Conservation (phyloP, 2,797 vertebrate genomes). For the Amphiprion clarkii region DNA sequence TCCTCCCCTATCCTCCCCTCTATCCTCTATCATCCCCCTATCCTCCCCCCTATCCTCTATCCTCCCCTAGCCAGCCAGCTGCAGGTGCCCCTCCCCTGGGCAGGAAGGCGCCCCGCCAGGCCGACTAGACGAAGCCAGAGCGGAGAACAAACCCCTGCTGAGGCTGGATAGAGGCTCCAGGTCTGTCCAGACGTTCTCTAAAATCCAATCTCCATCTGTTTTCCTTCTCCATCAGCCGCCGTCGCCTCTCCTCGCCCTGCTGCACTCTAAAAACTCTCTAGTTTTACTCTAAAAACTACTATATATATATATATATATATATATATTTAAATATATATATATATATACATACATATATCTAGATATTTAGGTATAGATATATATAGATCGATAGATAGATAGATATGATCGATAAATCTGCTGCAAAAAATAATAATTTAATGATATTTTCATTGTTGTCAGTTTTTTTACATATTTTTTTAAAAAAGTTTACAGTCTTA, state of each 20-base stretch:
- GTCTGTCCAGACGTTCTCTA: slow-evolving; percentile 76
- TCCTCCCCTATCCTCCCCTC: slow-evolving; percentile 49
- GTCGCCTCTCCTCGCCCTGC: too few species aligned
- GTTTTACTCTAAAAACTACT: too few species aligned
- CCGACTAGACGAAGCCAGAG: slow-evolving; percentile 87
- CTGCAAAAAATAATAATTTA: too few species aligned
- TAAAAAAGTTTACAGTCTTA: background rate
- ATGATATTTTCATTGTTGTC: background rate
- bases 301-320: too few species aligned
- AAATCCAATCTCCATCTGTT: slow-evolving; percentile 88
- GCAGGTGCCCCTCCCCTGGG: slow-evolving; percentile 91
- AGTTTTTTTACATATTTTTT: background rate
- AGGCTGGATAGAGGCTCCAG: slow-evolving; percentile 85
- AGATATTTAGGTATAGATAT: too few species aligned
- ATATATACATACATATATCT: too few species aligned
- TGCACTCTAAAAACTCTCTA: too few species aligned
- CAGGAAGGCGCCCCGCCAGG: slow-evolving; percentile 88
- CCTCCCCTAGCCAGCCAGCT: slow-evolving; percentile 26
- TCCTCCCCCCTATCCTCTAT: slow-evolving; percentile 40
- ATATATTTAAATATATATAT: too few species aligned
- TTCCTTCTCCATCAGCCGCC: slow-evolving; percentile 69
- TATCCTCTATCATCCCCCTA: slow-evolving; percentile 56
- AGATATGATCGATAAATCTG: too few species aligned
- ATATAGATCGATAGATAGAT: too few species aligned
- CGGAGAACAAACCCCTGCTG: slow-evolving; percentile 85